Evolutionary conservation across 2,797 vertebrate genomes (phyloP).

Genomic region (Erpetoichthys calabaricus): DNA sequence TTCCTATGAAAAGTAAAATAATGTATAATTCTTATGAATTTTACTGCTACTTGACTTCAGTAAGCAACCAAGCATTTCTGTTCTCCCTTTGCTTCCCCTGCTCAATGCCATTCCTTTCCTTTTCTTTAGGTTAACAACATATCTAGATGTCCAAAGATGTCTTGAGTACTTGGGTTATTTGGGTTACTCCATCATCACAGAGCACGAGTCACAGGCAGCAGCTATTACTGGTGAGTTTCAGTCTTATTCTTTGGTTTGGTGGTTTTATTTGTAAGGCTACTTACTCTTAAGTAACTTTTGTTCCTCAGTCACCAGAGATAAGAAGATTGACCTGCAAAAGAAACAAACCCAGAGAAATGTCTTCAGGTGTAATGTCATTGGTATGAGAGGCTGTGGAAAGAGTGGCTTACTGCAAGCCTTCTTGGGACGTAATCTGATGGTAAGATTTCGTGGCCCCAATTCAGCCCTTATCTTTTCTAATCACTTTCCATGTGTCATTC

Average conservation of each 20-base stretch:
- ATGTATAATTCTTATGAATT: no score
- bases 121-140: slow-evolving; percentile 71
- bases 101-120: slow-evolving; percentile 8
- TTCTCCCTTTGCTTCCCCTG: slow-evolving; percentile 4
- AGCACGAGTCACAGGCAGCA: slow-evolving; percentile 91
- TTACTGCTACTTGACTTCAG: no score
- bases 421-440: slow-evolving; percentile 74
- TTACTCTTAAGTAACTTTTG: slow-evolving; percentile 7
- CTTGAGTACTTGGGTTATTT: slow-evolving; percentile 91
- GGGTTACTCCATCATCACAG: slow-evolving; percentile 88
- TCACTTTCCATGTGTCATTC: no score
- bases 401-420: slow-evolving; percentile 82
- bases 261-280: background rate
- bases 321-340: slow-evolving; percentile 94
- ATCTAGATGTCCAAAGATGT: slow-evolving; percentile 88
- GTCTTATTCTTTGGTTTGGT: background rate
- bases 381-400: slow-evolving; percentile 73
- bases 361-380: slow-evolving; percentile 85
- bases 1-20: no score
- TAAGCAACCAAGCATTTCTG: no score
- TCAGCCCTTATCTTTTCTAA: no score
- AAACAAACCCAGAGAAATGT: slow-evolving; percentile 93
- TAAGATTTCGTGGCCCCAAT: slow-evolving; percentile 30
- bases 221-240: slow-evolving; percentile 70
- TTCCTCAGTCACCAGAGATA: slow-evolving; percentile 80